These are phyloP conservation scores for Hestina assimilis DNA, from an alignment of 1,140 invertebrate species.

Conservation along the genomic window DNA sequence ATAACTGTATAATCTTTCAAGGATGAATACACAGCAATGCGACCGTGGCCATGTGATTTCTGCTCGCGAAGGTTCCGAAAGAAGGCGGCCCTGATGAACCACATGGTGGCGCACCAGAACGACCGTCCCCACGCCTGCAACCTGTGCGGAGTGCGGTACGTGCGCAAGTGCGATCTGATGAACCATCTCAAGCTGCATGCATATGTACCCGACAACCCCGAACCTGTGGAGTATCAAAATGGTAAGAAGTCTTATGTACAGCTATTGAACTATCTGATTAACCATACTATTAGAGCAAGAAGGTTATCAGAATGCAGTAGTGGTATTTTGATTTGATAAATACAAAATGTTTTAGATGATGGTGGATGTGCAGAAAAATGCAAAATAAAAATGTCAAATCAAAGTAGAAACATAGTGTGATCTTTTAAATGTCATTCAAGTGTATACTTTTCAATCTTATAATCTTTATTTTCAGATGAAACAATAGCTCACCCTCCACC, in stretches of 20 bases:
- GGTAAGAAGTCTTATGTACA: not conserved
- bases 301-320: too few relatives aligned
- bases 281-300: too few relatives aligned
- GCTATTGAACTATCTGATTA: too few relatives aligned
- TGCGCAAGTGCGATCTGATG: slow-evolving; percentile 87
- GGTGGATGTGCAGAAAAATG: too few relatives aligned
- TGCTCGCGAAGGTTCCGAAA: slow-evolving; percentile 89
- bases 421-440: not conserved
- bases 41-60: slow-evolving; percentile 92
- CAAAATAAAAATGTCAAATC: too few relatives aligned
- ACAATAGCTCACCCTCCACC: slow-evolving; percentile 45
- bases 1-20: slow-evolving; percentile 21
- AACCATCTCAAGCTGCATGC: slow-evolving; percentile 91
- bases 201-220: slow-evolving; percentile 80
- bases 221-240: slow-evolving; percentile 39
- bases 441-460: not conserved
- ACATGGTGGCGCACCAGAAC: slow-evolving; percentile 90
- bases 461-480: slow-evolving; percentile 46
- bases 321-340: too few relatives aligned
- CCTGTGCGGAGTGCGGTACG: slow-evolving; percentile 87
- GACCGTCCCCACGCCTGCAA: slow-evolving; percentile 88
- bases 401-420: too few relatives aligned
- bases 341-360: too few relatives aligned
- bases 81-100: slow-evolving; percentile 89
- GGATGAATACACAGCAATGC: slow-evolving; percentile 87